Evolutionary conservation across 2,888 invertebrate species (phyloP), one percentile per base, ranked within the genome.

Genomic region (Xestia ashworthii): DNA sequence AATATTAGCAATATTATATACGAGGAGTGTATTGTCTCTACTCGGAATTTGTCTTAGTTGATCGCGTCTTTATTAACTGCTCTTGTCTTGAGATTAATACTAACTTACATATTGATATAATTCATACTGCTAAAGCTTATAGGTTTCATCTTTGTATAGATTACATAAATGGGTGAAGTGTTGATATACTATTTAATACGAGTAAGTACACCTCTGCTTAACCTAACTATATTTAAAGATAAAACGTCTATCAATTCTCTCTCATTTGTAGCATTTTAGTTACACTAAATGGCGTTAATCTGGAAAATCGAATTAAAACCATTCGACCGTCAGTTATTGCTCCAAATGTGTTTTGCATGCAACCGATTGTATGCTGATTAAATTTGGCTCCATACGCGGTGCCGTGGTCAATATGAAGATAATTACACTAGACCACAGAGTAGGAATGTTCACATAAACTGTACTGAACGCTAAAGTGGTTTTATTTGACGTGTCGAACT

Each of bases 401-500:
- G 80, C 86, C 78, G 87, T 84, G 85, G 88, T 83, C 83, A 86
- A 88, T 89, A 89, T 85, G 84, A 88, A 90, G 85, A 92, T 91
- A 91, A 91, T 91, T 90, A 88, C 88, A 82, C 82, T 78, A 72
- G 44, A 82, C 89, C 89, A 79, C 88, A 89, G 74, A 83, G 76
- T 70, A 85, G 66, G 72, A 80, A 78, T 82, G 78, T 79, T 85
- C 81, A 85, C 80, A 78, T 78, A 79, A 82, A 82, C 78, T 69
- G 66, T 62, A 78, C 77, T 71, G 74, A 80, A 71, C 62, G 69
- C 60, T 73, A 76, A 82, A 82, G 85, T 72, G 77, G 83, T 79
- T 88, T 89, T 85, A 90, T 89, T 88, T 87, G 91, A 90, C 91
- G 87, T 64, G 69, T 87, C 32, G 89, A 92, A 83, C 89, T 89